Evolutionary conservation across 2,888 invertebrate genomes (phyloP), one percentile per base, ranked within the genome.

Genomic region (Drosophila eohydei): DNA sequence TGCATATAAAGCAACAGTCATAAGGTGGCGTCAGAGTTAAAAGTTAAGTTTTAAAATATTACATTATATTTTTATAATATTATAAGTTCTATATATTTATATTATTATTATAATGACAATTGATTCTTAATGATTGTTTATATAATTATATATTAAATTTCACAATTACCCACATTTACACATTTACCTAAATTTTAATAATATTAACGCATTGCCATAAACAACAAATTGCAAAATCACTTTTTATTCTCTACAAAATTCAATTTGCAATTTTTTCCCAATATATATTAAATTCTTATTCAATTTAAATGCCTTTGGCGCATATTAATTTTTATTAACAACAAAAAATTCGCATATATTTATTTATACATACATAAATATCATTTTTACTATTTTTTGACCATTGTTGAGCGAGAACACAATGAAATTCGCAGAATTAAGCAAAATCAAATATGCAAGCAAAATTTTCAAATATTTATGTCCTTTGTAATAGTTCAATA

Each of bases 401-500:
- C 26, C 30, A 59, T 70, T 74, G 51, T 65, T 70, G 36, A 16
- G 41, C 50, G 38, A 26, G 32, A 41, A 54, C 64, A 66, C 41
- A 63, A 69, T 50, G 58, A 48, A 76, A 55, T 63, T 26, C 50
- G 54, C 38, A n/a, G 65, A 63, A 51, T 56, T 41, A 56, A 64
- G 50, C 64, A 64, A 67, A 61, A 41, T 55, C 57, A 40, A 54
- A 52, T 69, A 66, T 51, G 50, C 44, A 54, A 63, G 50, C 50
- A 46, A 54, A 51, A 28, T 67, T 55, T 56, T 60, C 1, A 74
- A 80, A 79, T 68, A 70, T 84, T 58, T 55, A 70, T 67, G 59
- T 50, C 40, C 48, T 50, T 70, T 71, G 55, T 55, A 70, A 51
- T 56, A 41, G 51, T 56, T 61, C 44, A 30, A 32, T 26, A 59